Evolutionary conservation across 2,888 invertebrate genomes (phyloP), one percentile per base, ranked within the genome.

Genomic region (Galerucella nymphaeae): DNA sequence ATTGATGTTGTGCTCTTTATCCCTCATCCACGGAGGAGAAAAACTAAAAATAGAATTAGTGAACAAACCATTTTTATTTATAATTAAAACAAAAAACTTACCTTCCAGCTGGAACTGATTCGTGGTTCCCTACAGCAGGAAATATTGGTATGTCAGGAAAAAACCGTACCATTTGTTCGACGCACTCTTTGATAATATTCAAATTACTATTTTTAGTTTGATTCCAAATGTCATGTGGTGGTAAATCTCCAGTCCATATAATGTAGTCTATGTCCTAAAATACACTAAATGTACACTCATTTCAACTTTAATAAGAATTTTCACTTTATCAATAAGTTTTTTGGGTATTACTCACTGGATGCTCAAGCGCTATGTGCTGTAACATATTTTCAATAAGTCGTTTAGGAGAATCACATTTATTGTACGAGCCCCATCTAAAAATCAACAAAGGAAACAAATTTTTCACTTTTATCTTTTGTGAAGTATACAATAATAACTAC

Each of bases 101-200:
- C 96, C 94, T 95, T 85, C 98, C 97, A 0, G 97, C 96, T n/a
- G 98, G 98, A 11, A 95, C 94, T 77, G 96, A 93, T 88, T 99
- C 99, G 82, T 99, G 98, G 87, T 99, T 99, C 3, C 99, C 99
- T 13, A 99, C 88, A 0, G 97, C 95, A 13, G 98, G 96, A 83
- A 96, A 98, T 78, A 98, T 95, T 0, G 96, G 97, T 38, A 94
- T 93, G 0, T 93, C 94, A 0, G 96, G 98, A 83, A 99, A 97
- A 86, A 91, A 92, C 74, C 93, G 91, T 0, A 92, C 90, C 91
- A 96, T 93, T 83, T 95, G 94, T 20, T 91, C 89, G 0, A 95
- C 94, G 0, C 95, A 94, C 82, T 95, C 94, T 81, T 92, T 92
- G 13, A 96, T 89, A 59, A 95, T 93, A 83, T 93, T 91, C 16